phyloP scores from a whole-genome alignment of 2,888 invertebrate species.

The Ormyrus labotus region DNA sequence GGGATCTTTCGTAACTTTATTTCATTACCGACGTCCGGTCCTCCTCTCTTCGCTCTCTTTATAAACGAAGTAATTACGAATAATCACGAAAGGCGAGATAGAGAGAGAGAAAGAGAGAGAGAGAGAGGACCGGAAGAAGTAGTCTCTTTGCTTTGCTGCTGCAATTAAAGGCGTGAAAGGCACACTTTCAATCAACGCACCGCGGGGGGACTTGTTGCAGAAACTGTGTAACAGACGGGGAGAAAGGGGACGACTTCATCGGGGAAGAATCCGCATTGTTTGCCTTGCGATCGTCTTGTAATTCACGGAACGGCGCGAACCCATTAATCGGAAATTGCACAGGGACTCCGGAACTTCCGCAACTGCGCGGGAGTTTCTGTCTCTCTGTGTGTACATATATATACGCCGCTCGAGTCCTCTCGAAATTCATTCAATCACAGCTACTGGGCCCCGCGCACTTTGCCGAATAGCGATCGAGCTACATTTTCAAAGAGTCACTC shows the following conservation, averaged over 20 bases:
- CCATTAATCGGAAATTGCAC: slow-evolving; percentile 24
- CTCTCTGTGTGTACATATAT: too few species aligned
- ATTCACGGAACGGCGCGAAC: not conserved
- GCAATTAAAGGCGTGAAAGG: slow-evolving; percentile 23
- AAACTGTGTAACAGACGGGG: too few species aligned
- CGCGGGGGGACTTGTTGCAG: not conserved
- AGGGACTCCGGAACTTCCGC: not conserved
- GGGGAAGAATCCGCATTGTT: slow-evolving; percentile 20
- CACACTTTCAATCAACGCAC: not conserved
- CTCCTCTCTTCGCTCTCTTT: not conserved
- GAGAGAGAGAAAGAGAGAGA: not conserved
- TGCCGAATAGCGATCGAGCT: slow-evolving; percentile 15
- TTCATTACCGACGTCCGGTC: slow-evolving; percentile 12
- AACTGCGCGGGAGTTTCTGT: too few species aligned
- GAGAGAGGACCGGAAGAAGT: not conserved
- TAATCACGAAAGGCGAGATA: slow-evolving; percentile 1
- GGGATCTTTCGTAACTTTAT: slow-evolving; percentile 18
- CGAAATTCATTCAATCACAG: not conserved
- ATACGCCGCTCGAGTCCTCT: not conserved
- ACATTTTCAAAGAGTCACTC: not conserved
- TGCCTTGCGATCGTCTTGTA: slow-evolving; percentile 24
- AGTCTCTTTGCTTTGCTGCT: not conserved
- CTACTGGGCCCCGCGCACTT: not conserved
- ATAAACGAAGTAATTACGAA: slow-evolving; percentile 33
- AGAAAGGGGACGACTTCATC: not conserved